Base-by-base conservation (phyloP, 2,113 vertebrate species). In the Prinia subflava region DNA sequence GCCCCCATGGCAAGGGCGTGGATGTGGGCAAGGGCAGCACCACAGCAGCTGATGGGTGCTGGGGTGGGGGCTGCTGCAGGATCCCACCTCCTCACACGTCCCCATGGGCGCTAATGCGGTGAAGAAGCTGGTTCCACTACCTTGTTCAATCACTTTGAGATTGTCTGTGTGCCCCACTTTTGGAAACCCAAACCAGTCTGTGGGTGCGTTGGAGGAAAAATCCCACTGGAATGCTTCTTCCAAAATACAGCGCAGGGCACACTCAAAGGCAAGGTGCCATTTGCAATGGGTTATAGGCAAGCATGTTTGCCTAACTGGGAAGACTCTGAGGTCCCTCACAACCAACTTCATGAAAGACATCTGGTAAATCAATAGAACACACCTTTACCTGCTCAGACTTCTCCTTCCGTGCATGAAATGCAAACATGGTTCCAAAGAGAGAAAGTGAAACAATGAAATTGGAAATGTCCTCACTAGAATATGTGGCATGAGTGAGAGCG, bases 101-200 rank as follows among this genome's bases (percentile, higher is more conserved):
- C 33, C 27, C 2, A 2, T 8, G 27, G 46, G 44, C 35, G 46
- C 24, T 5, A 3, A n/a, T 39, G 23, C 0, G 0, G 5, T 17
- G 22, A 63, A 12, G 27, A 70, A 67, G 56, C 39, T 75, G 28
- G 17, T 67, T 59, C 47, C 20, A 31, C 24, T n/a, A 11, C 27
- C 53, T 76, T 33, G 10, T 52, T 47, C 60, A 56, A 71, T 71
- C 25, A 15, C 65, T 74, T 42, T n/a, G 73, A 74, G 39, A 39
- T 39, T 59, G 52, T 44, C 28, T 52, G 11, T 71, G 65, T 62
- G 33, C 25, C 33, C 13, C 12, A 9, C 6, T 31, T 94, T 76
- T 55, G 64, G 68, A 57, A 62, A n/a, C 11, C 4, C 18, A 46
- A 57, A 33, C 23, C 6, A 42, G 9, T 62, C 41, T 52, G 28